Conservation (phyloP, 2,113 vertebrate species). For the Archilochus colubris region DNA sequence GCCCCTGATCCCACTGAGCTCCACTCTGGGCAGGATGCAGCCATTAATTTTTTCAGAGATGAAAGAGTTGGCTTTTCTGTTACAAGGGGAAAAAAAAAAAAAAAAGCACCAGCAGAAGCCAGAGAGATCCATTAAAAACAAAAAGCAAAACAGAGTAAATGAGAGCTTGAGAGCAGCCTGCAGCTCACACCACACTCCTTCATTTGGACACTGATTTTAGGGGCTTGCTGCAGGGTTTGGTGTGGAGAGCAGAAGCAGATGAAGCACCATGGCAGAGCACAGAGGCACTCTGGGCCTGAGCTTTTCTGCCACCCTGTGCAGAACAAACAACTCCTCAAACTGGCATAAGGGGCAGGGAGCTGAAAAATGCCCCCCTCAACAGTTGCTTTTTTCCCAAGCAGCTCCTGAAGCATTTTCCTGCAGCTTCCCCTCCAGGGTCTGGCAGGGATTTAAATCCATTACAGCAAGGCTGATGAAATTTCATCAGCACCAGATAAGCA, state of each 20-base stretch:
- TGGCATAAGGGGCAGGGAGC: rapidly evolving
- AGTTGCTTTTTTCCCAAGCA: background rate
- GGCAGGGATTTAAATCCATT: background rate
- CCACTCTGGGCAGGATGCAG: background rate
- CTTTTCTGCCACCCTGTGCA: background rate
- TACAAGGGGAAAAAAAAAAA: background rate
- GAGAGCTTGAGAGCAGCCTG: background rate
- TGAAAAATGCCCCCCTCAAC: background rate
- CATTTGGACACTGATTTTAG: rapidly evolving
- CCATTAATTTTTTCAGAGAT: background rate
- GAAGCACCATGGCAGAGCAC: background rate
- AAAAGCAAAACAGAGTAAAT: background rate
- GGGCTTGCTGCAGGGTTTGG: rapidly evolving
- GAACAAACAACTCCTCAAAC: background rate
- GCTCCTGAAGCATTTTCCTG: background rate
- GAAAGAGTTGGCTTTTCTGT: background rate
- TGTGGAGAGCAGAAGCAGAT: background rate
- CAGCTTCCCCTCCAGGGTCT: background rate
- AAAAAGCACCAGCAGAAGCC: rapidly evolving
- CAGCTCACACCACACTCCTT: rapidly evolving
- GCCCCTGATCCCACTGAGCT: background rate
- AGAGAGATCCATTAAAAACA: background rate
- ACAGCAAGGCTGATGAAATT: background rate
- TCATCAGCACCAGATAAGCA: background rate
- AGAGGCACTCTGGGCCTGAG: background rate